A percentile compares a stretch with the other conserved stretches of the same genome.
Conservation (phyloP, 2,113 vertebrate species). For the Triplophysa tibetana region DNA sequence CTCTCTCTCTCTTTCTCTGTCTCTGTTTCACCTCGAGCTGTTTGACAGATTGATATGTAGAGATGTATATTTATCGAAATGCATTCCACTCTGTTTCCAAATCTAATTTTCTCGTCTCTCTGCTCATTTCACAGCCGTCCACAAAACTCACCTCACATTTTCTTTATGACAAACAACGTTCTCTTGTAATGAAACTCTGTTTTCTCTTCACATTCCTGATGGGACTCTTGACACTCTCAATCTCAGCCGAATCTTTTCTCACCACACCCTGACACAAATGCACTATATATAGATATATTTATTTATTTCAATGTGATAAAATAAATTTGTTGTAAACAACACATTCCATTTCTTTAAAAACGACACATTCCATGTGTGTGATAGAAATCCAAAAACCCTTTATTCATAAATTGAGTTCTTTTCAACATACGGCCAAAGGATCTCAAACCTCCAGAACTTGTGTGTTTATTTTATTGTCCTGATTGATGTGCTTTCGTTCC, state of each 20-base stretch:
- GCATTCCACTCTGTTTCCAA: constrained; percentile 3
- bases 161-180: background rate
- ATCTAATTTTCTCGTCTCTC: background rate
- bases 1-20: background rate
- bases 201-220: background rate
- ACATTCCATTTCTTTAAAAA: constrained; percentile 49
- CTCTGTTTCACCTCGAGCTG: background rate
- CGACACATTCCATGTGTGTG: too few species aligned
- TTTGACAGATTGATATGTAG: constrained; percentile 10
- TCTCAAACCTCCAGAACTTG: too few species aligned
- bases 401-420: too few species aligned
- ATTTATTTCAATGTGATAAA: background rate
- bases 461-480: too few species aligned
- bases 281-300: background rate
- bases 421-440: too few species aligned
- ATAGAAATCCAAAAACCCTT: too few species aligned
- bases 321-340: constrained; percentile 48
- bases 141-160: background rate
- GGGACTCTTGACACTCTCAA: background rate
- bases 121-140: background rate
- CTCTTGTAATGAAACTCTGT: background rate
- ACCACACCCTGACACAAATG: background rate
- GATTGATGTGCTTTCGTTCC: too few species aligned
- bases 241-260: too few species aligned
- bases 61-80: constrained; percentile 27